Conservation (phyloP, 1,140 invertebrate genomes). For the Subanguina moxae region DNA sequence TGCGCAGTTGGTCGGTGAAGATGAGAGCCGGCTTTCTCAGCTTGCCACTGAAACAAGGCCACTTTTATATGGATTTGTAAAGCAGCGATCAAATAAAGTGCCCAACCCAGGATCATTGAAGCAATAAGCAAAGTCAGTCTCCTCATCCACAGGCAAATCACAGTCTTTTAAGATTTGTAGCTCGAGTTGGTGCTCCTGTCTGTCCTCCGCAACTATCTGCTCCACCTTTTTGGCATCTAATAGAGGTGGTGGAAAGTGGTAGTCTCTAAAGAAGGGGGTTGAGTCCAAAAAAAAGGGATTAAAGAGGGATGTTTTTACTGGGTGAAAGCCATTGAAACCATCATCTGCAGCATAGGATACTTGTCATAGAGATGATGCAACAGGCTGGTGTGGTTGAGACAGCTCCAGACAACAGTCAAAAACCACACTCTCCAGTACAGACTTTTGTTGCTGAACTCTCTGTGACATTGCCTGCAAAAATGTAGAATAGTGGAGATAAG, state of each 20-base stretch:
- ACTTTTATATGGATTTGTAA: not conserved
- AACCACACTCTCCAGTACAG: constrained; percentile 7
- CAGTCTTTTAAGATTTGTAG: not conserved
- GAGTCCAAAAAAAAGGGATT: not conserved
- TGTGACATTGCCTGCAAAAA: too few species aligned
- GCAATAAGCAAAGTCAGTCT: not conserved
- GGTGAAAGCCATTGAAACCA: constrained; percentile 4
- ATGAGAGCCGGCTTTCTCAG: not conserved
- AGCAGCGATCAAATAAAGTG: not conserved
- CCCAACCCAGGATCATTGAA: not conserved
- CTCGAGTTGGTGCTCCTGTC: not conserved
- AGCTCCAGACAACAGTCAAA: constrained; percentile 6
- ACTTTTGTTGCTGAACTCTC: not conserved
- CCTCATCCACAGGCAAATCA: not conserved
- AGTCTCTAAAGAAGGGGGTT: not conserved
- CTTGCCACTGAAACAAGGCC: not conserved
- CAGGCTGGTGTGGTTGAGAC: not conserved
- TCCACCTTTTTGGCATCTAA: not conserved
- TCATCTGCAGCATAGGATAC: constrained; percentile 1
- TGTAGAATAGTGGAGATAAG: too few species aligned
- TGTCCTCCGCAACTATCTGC: constrained; percentile 1
- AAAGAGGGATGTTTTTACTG: not conserved
- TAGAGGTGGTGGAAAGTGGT: not conserved
- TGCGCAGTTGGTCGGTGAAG: not conserved
- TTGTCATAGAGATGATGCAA: not conserved